A percentile compares a stretch with the other conserved stretches of the same genome.
Conservation (phyloP, 2,797 vertebrate genomes). For the Monodelphis domestica region DNA sequence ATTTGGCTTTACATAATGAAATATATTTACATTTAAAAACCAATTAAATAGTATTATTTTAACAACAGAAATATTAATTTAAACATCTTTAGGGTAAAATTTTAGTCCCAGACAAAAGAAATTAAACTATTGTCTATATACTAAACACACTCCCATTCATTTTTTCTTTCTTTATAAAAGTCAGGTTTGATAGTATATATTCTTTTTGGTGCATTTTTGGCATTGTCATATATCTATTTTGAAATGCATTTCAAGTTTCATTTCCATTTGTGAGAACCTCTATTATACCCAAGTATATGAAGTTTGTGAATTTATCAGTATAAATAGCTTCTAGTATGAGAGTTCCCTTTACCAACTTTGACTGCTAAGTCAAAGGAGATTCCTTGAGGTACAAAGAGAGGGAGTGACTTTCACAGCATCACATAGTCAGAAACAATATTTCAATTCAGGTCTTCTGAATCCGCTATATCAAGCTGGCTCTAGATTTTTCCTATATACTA, state of each 20-base stretch:
- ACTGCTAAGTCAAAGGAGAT: neutral
- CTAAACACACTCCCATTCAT: constrained; percentile 1
- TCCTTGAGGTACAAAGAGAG: neutral
- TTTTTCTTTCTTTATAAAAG: neutral
- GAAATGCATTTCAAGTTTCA: neutral
- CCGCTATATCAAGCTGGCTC: neutral
- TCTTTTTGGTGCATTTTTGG: neutral
- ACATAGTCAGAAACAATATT: neutral
- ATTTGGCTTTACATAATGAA: constrained; percentile 6
- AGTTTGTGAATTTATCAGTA: neutral
- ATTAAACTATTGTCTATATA: neutral
- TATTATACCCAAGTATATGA: neutral
- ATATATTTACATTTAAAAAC: neutral
- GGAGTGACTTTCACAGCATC: neutral
- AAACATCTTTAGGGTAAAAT: neutral
- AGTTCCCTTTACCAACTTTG: neutral
- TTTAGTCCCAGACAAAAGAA: neutral
- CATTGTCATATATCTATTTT: neutral
- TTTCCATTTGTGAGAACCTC: neutral
- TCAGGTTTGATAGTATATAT: neutral
- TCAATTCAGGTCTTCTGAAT: neutral
- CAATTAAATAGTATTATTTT: neutral
- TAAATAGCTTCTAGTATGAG: neutral
- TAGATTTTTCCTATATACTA: neutral
- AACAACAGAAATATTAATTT: constrained; percentile 12